A percentile compares a stretch with the other conserved stretches of the same genome.
Evolutionary conservation across 2,113 vertebrate species (phyloP).

Genomic region (Triplophysa dalaica): DNA sequence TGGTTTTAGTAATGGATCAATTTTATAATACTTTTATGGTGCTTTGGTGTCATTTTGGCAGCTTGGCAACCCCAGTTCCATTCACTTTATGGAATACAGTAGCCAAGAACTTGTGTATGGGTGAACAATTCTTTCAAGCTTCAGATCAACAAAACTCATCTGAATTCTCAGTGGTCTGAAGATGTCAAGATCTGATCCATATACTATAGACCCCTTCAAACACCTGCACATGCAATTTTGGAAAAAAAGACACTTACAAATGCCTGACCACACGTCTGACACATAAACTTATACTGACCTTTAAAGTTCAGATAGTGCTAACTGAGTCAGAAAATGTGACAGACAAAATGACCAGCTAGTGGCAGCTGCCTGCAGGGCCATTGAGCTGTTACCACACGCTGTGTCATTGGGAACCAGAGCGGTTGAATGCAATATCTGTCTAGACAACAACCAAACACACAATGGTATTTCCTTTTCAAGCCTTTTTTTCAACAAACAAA

Average conservation of each 20-base stretch:
- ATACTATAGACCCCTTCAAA: background rate
- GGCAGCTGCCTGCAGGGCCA: conserved; percentile 18
- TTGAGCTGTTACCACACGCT: background rate
- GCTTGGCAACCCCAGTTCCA: too few relatives aligned
- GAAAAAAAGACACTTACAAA: background rate
- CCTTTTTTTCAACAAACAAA: background rate
- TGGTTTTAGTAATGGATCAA: too few relatives aligned
- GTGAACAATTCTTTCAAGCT: background rate
- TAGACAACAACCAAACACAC: background rate
- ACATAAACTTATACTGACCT: conserved; percentile 19
- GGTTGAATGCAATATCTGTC: background rate
- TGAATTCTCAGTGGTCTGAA: conserved; percentile 12
- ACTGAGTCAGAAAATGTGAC: conserved; percentile 18
- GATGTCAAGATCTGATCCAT: background rate
- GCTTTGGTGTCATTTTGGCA: too few relatives aligned
- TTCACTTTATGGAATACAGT: too few relatives aligned
- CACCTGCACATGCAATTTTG: background rate
- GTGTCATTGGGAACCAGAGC: background rate
- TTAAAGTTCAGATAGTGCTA: conserved; percentile 18
- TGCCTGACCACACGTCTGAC: conserved; percentile 1
- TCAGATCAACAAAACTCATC: conserved; percentile 12
- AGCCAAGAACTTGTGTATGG: background rate
- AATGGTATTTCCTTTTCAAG: background rate
- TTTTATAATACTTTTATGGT: too few relatives aligned
- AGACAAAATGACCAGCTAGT: conserved; percentile 33